Conservation (phyloP, 2,113 vertebrate species). For the Cynopterus brachyotis region DNA sequence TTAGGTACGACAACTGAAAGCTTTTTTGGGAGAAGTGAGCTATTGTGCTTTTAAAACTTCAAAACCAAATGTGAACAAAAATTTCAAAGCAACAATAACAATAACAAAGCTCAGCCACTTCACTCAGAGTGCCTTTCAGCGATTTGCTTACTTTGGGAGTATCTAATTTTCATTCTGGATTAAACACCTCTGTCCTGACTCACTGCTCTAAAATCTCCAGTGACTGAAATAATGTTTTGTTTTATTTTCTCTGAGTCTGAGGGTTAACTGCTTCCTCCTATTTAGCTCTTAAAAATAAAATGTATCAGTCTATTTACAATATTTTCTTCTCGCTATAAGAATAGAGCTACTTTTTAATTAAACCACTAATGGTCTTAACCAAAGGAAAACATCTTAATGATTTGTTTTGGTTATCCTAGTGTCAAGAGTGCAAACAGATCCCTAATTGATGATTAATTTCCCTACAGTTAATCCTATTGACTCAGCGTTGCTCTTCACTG, state of each 20-base stretch:
- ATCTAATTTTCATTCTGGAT: background rate
- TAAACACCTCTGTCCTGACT: background rate
- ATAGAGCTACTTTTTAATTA: slow-evolving; percentile 46
- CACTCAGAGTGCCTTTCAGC: background rate
- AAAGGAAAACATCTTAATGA: background rate
- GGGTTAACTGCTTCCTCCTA: background rate
- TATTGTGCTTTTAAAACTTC: background rate
- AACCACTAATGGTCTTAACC: slow-evolving; percentile 3
- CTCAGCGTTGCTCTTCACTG: background rate
- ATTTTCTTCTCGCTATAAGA: slow-evolving; percentile 1
- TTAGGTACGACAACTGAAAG: background rate
- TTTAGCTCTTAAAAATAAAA: slow-evolving; percentile 44
- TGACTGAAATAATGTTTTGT: background rate
- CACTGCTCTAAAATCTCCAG: background rate
- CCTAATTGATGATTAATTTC: background rate
- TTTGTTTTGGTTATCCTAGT: slow-evolving; percentile 11
- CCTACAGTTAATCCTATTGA: background rate
- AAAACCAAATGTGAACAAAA: background rate
- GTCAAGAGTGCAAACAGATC: background rate
- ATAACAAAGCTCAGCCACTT: background rate
- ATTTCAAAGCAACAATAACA: background rate
- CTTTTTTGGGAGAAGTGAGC: background rate
- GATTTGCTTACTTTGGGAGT: background rate
- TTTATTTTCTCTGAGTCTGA: background rate
- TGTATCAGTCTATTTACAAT: background rate